phyloP scores from a whole-genome alignment of 2,797 vertebrate species.

The Tadarida brasiliensis region DNA sequence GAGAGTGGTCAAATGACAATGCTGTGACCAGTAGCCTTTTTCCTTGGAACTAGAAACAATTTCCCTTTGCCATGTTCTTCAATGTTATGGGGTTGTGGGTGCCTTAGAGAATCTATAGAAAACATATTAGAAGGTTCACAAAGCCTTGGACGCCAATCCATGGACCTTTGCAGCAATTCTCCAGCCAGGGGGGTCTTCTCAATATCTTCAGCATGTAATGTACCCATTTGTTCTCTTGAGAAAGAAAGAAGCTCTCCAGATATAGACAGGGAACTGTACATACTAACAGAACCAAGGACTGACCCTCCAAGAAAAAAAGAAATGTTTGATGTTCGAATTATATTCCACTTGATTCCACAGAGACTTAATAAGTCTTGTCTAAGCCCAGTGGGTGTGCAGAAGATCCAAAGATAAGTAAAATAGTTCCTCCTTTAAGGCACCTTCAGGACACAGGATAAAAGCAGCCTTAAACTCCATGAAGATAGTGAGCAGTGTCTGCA shows the following conservation, averaged over 20 bases:
- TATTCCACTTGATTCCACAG: background rate
- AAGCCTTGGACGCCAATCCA: background rate
- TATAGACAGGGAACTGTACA: background rate
- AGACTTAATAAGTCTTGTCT: background rate
- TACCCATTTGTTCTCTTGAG: background rate
- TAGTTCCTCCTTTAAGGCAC: background rate
- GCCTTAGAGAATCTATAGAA: background rate
- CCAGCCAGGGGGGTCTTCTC: background rate
- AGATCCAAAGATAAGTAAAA: background rate
- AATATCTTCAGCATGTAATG: background rate
- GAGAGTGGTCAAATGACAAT: background rate
- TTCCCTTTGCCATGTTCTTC: background rate
- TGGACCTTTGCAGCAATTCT: background rate
- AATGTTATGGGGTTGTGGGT: background rate
- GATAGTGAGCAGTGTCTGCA: background rate
- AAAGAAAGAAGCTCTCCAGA: background rate
- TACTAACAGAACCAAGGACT: background rate
- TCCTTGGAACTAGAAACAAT: background rate
- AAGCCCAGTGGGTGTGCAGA: background rate
- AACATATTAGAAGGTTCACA: background rate
- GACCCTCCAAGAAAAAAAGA: background rate
- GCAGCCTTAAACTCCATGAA: background rate
- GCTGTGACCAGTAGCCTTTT: background rate
- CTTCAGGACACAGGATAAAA: background rate
- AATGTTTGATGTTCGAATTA: background rate